These are phyloP conservation scores for Calosoma granatense DNA, from an alignment of 1,140 invertebrate genomes.

Conservation along the genomic window DNA sequence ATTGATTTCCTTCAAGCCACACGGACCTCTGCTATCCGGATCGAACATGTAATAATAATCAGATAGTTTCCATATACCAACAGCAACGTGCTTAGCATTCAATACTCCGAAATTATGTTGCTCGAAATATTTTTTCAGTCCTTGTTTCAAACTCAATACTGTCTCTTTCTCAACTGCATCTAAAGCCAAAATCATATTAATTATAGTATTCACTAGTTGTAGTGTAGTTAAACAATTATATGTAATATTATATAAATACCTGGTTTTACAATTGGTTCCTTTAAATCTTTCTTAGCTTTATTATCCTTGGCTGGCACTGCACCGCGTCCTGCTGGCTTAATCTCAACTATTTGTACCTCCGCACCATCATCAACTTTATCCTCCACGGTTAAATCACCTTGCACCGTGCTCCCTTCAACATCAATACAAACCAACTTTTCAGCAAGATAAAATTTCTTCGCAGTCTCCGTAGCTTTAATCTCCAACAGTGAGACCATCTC, in stretches of 20 bases:
- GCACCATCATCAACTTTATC: slow-evolving; percentile 25
- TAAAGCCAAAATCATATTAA: too few relatives aligned
- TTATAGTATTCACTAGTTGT: slow-evolving; percentile 23
- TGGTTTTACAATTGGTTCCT: too few relatives aligned
- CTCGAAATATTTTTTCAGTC: slow-evolving; percentile 21
- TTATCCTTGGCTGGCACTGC: too few relatives aligned
- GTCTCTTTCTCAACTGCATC: too few relatives aligned
- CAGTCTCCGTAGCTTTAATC: background rate
- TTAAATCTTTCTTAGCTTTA: too few relatives aligned
- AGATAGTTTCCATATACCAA: slow-evolving; percentile 35
- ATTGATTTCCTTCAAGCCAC: slow-evolving; percentile 29
- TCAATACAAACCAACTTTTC: slow-evolving; percentile 25
- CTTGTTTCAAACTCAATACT: slow-evolving; percentile 16
- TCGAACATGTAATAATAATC: slow-evolving; percentile 39
- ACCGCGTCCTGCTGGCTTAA: too few relatives aligned
- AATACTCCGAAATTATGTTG: slow-evolving; percentile 27
- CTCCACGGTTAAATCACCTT: slow-evolving; percentile 36
- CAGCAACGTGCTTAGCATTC: slow-evolving; percentile 34
- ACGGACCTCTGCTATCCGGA: slow-evolving; percentile 36
- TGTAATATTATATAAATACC: too few relatives aligned
- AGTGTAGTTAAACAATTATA: slow-evolving; percentile 33
- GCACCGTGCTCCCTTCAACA: slow-evolving; percentile 27
- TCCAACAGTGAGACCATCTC: slow-evolving; percentile 20
- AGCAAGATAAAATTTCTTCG: slow-evolving; percentile 24
- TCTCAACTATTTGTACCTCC: too few relatives aligned